Conservation (phyloP, 92 coral and sea anemone species). For the Epizoanthus ramosus region DNA sequence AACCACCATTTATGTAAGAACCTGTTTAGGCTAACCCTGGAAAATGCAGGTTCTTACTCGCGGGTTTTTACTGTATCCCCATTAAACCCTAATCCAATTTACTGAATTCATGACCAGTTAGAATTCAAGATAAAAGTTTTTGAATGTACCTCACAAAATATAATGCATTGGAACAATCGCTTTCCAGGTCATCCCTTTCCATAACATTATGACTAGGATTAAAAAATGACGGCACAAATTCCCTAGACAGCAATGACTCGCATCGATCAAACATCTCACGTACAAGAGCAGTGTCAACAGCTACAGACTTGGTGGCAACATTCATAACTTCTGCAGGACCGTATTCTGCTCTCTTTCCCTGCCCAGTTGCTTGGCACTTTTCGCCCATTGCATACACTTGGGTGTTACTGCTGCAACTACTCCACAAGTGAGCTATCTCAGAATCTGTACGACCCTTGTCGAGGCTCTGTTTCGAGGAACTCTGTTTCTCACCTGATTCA, state of each 20-base stretch:
- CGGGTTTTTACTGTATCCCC: no score
- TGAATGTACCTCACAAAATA: conserved; percentile 37
- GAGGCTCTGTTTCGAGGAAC: neutral
- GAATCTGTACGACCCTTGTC: neutral
- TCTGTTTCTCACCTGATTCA: neutral
- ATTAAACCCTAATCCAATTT: no score
- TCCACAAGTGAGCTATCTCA: neutral
- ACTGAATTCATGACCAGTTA: no score
- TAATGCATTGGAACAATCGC: conserved; percentile 34
- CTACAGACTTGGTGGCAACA: neutral
- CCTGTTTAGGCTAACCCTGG: no score
- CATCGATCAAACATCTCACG: conserved; percentile 40
- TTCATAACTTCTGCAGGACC: conserved; percentile 47
- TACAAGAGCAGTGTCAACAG: neutral
- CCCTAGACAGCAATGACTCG: conserved; percentile 47
- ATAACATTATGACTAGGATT: conserved; percentile 53
- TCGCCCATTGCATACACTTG: neutral
- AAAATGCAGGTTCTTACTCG: no score
- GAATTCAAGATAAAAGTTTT: conserved; percentile 19
- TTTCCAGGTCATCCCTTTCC: conserved; percentile 43
- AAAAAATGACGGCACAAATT: conserved; percentile 55
- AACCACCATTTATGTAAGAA: no score
- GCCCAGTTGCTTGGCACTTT: neutral
- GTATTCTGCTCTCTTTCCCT: conserved; percentile 8
- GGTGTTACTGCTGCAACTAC: neutral